These are phyloP conservation scores for Notolabrus celidotus DNA, from an alignment of 2,797 vertebrate genomes.

Conservation along the genomic window DNA sequence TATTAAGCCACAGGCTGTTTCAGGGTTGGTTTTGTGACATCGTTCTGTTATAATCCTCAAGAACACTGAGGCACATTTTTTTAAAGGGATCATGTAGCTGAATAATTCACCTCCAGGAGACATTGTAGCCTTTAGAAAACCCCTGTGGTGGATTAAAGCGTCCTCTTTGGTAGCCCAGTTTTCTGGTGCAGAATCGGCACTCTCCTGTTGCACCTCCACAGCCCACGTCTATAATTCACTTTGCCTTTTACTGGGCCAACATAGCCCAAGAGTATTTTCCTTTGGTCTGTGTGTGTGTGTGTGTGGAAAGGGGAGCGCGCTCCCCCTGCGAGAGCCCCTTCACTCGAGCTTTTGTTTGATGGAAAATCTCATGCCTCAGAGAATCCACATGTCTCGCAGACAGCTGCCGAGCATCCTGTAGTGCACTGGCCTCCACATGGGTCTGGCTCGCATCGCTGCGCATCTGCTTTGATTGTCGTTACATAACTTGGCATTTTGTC, in stretches of 20 bases:
- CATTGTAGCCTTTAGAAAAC: slow-evolving; percentile 19
- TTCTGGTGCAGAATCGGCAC: slow-evolving; percentile 35
- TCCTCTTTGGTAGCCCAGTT: slow-evolving; percentile 24
- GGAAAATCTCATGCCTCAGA: slow-evolving; percentile 86
- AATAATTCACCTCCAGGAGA: slow-evolving; percentile 24
- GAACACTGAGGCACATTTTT: background rate
- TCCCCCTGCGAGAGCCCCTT: slow-evolving; percentile 80
- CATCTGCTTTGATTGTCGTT: slow-evolving; percentile 85
- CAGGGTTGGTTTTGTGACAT: background rate
- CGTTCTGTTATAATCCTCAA: background rate
- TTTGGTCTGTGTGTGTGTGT: slow-evolving; percentile 51
- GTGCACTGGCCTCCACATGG: slow-evolving; percentile 77
- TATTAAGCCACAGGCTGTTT: background rate
- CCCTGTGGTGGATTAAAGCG: slow-evolving; percentile 9
- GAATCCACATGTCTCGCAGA: slow-evolving; percentile 81
- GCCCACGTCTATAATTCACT: slow-evolving; percentile 61
- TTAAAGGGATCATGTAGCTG: slow-evolving; percentile 5
- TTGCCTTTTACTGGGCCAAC: slow-evolving; percentile 64
- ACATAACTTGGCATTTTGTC: slow-evolving; percentile 80
- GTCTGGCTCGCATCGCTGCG: slow-evolving; percentile 77
- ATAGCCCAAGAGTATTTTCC: slow-evolving; percentile 70
- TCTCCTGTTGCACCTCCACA: slow-evolving; percentile 47
- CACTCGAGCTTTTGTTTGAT: slow-evolving; percentile 80
- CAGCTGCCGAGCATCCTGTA: slow-evolving; percentile 83
- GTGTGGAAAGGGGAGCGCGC: slow-evolving; percentile 32